Evolutionary conservation across 2,888 invertebrate genomes (phyloP).

Genomic region (Andrena dorsata): DNA sequence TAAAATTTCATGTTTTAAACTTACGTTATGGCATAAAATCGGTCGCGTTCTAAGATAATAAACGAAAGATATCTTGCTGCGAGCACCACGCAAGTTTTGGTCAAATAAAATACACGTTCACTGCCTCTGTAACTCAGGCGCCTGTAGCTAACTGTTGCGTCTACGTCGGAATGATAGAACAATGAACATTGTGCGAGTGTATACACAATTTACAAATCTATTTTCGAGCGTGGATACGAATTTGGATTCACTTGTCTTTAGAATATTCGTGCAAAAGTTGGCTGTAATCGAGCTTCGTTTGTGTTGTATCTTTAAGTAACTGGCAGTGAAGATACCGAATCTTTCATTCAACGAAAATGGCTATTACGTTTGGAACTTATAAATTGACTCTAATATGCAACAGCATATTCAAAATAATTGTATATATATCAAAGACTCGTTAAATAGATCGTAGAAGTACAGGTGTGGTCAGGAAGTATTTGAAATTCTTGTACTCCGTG

Average conservation of each 20-base stretch:
- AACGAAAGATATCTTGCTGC: constrained; percentile 16
- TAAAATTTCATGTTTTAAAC: constrained; percentile 26
- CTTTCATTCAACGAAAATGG: constrained; percentile 48
- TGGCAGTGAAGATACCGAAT: constrained; percentile 70
- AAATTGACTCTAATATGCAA: constrained; percentile 36
- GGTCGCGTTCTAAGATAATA: constrained; percentile 4
- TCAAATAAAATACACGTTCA: constrained; percentile 57
- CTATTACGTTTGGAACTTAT: constrained; percentile 51
- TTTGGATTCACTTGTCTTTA: constrained; percentile 25
- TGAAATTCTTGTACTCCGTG: constrained; percentile 52
- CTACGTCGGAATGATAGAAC: constrained; percentile 31
- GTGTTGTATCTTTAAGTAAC: constrained; percentile 29
- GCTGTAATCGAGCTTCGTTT: constrained; percentile 36
- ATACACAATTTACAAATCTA: constrained; percentile 42
- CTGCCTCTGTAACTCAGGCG: constrained; percentile 58
- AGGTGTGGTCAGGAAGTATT: constrained; percentile 52
- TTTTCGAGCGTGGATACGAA: constrained; percentile 31
- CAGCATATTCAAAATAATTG: constrained; percentile 56
- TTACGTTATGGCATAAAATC: constrained; percentile 32
- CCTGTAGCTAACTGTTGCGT: constrained; percentile 15
- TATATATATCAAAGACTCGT: constrained; percentile 58
- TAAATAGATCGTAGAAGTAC: constrained; percentile 56
- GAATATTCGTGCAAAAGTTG: constrained; percentile 37
- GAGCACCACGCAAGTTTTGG: constrained; percentile 11
- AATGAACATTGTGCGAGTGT: constrained; percentile 54